Conservation (phyloP, 2,797 vertebrate genomes). For the Acanthurus leucopareius region DNA sequence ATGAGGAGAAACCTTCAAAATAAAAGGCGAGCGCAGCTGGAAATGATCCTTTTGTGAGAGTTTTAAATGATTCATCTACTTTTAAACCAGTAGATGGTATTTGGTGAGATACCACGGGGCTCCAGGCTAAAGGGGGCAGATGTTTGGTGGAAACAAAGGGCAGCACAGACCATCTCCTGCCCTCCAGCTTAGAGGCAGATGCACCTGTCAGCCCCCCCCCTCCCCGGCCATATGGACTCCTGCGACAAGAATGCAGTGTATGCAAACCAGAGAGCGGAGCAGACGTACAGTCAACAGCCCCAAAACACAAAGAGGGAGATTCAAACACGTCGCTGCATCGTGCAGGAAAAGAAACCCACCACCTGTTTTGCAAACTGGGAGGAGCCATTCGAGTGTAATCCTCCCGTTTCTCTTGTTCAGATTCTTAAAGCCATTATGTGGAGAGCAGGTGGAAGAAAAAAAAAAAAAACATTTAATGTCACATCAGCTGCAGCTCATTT, state of each 20-base stretch:
- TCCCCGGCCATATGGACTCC: constrained; percentile 58
- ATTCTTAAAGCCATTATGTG: constrained; percentile 69
- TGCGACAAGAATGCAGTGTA: constrained; percentile 57
- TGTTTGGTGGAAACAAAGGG: constrained; percentile 81
- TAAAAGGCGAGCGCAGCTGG: not conserved
- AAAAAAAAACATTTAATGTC: constrained; percentile 23
- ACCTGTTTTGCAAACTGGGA: constrained; percentile 63
- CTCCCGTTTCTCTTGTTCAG: constrained; percentile 62
- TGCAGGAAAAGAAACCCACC: constrained; percentile 28
- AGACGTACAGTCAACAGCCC: constrained; percentile 33
- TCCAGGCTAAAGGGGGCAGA: constrained; percentile 69
- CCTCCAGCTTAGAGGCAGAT: constrained; percentile 71
- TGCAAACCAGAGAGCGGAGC: constrained; percentile 47
- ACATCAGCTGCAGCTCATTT: constrained; percentile 48
- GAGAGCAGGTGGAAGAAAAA: constrained; percentile 70
- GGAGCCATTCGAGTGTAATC: constrained; percentile 60
- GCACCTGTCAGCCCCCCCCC: constrained; percentile 80
- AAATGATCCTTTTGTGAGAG: constrained; percentile 7
- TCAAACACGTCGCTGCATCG: constrained; percentile 18
- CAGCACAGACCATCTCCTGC: constrained; percentile 62
- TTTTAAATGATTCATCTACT: not conserved
- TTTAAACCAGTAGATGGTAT: constrained; percentile 16
- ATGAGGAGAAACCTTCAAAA: constrained; percentile 5
- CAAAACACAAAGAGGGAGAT: constrained; percentile 21
- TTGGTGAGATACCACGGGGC: constrained; percentile 20